These are phyloP conservation scores for Cosmorhoe ocellata DNA, from an alignment of 2,888 invertebrate genomes.

Conservation along the genomic window DNA sequence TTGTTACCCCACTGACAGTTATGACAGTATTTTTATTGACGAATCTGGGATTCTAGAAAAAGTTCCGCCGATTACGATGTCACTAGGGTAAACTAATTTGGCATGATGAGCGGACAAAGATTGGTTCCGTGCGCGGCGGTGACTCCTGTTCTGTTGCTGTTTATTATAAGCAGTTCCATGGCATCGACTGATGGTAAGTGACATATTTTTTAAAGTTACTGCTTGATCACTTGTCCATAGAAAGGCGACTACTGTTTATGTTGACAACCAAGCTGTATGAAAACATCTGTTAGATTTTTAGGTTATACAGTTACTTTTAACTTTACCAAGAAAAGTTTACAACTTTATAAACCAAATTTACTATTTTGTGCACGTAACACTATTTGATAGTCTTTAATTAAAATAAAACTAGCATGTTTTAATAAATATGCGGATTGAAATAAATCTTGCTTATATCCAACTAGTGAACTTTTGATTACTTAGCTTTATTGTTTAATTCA, in stretches of 20 bases:
- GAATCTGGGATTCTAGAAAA: slow-evolving; percentile 57
- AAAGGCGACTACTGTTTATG: too few relatives aligned
- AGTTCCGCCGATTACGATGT: slow-evolving; percentile 64
- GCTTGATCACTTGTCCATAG: too few relatives aligned
- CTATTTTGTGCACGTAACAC: too few relatives aligned
- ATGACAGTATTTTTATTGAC: slow-evolving; percentile 61
- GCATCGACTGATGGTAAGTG: slow-evolving; percentile 71
- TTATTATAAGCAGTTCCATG: slow-evolving; percentile 57
- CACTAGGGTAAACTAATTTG: slow-evolving; percentile 62
- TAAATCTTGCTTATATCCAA: too few relatives aligned
- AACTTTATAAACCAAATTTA: too few relatives aligned
- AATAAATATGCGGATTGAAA: too few relatives aligned
- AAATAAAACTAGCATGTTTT: too few relatives aligned
- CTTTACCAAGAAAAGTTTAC: too few relatives aligned
- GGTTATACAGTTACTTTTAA: too few relatives aligned
- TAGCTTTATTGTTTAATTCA: slow-evolving; percentile 10
- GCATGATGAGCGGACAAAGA: slow-evolving; percentile 65
- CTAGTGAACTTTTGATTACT: too few relatives aligned
- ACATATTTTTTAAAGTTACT: slow-evolving; percentile 11
- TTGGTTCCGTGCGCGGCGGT: slow-evolving; percentile 53
- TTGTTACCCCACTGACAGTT: slow-evolving; percentile 56
- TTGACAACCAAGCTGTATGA: neutral
- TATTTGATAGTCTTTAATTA: too few relatives aligned
- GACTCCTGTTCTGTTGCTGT: slow-evolving; percentile 55
- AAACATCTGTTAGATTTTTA: neutral